A percentile compares a stretch with the other conserved stretches of the same genome.
Evolutionary conservation across 2,113 vertebrate genomes (phyloP).

Genomic region (Prochilodus magdalenae): DNA sequence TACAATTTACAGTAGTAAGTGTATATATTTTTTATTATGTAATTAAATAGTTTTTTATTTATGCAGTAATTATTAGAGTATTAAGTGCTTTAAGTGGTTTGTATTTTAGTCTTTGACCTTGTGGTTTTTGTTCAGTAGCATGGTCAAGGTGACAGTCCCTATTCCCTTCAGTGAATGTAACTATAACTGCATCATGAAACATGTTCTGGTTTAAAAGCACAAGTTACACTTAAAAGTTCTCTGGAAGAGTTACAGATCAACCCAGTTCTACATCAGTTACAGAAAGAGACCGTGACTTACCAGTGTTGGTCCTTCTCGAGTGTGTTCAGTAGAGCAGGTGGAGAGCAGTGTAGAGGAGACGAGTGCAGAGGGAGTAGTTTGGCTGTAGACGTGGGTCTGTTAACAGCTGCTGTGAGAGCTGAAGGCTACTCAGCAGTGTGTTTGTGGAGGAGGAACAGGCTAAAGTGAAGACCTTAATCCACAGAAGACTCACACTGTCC

Average conservation of each 20-base stretch:
- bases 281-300: constrained; percentile 38
- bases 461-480: not conserved
- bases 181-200: too few relatives aligned
- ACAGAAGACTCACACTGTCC: constrained; percentile 3
- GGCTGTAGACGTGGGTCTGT: constrained; percentile 26
- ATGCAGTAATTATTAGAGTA: too few relatives aligned
- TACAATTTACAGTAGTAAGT: too few relatives aligned
- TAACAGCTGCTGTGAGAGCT: constrained; percentile 38
- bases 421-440: constrained; percentile 22
- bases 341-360: constrained; percentile 35
- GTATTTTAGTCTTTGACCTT: too few relatives aligned
- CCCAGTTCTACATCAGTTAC: not conserved
- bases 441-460: constrained; percentile 10
- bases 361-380: constrained; percentile 14
- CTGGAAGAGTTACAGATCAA: not conserved
- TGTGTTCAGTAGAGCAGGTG: constrained; percentile 44
- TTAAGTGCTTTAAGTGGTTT: too few relatives aligned
- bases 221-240: not conserved
- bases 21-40: too few relatives aligned
- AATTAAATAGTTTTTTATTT: too few relatives aligned
- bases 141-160: not conserved
- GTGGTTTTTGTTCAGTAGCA: not conserved
- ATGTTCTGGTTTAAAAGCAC: too few relatives aligned
- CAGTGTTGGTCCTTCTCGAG: constrained; percentile 17
- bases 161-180: too few relatives aligned